These are phyloP conservation scores for Muricea muricata DNA, from an alignment of 92 coral and sea anemone species.

Conservation along the genomic window DNA sequence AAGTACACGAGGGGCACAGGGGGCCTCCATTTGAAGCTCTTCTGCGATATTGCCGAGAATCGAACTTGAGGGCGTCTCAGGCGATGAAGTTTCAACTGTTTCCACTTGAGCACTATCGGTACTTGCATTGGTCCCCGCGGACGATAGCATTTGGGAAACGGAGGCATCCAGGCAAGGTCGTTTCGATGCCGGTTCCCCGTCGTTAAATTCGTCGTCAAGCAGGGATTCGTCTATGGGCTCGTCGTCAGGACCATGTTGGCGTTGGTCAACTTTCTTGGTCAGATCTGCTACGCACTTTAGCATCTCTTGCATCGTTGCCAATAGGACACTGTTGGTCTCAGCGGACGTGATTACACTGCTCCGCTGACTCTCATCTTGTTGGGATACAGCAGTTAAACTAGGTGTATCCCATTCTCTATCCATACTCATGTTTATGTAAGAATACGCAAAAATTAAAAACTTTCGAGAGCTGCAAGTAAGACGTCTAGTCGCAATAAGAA, in stretches of 20 bases:
- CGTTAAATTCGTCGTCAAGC: constrained; percentile 5
- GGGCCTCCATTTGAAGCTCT: constrained; percentile 13
- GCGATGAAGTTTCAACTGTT: background rate
- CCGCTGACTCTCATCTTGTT: constrained; percentile 1
- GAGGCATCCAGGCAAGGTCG: background rate
- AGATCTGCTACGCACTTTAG: too few species aligned
- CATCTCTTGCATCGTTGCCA: too few species aligned
- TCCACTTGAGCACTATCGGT: too few species aligned
- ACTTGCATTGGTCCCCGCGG: background rate
- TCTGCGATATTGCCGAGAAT: background rate
- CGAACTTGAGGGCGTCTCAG: background rate
- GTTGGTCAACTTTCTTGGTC: too few species aligned
- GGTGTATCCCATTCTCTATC: background rate
- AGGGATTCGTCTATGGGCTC: too few species aligned
- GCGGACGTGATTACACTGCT: constrained; percentile 20
- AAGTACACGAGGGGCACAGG: background rate
- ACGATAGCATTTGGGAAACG: background rate
- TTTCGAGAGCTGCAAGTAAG: constrained; percentile 1
- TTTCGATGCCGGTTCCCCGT: background rate
- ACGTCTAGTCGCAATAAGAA: background rate
- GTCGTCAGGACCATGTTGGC: too few species aligned
- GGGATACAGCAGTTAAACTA: background rate
- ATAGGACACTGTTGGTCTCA: too few species aligned
- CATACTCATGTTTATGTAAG: background rate
- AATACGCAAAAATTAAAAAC: background rate